Conservation (phyloP, 1,140 invertebrate genomes). For the Eciton burchellii region DNA sequence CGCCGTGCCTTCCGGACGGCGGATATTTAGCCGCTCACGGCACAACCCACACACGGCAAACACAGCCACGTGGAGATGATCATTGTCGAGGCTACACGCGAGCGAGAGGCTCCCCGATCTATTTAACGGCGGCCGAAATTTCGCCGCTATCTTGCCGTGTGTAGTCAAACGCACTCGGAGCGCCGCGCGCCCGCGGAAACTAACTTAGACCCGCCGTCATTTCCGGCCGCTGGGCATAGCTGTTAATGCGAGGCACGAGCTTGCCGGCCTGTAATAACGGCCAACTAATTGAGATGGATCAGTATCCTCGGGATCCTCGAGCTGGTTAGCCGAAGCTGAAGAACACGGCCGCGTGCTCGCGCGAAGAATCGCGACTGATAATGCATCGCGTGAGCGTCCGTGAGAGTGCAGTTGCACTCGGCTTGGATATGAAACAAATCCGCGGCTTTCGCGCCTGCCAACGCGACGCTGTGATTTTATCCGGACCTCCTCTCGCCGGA, state of each 20-base stretch:
- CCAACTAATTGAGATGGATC: slow-evolving; percentile 73
- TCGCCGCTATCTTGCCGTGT: slow-evolving; percentile 62
- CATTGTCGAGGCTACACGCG: slow-evolving; percentile 41
- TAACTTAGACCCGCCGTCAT: slow-evolving; percentile 69
- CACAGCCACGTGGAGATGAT: slow-evolving; percentile 52
- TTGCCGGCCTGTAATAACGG: slow-evolving; percentile 68
- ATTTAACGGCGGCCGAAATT: slow-evolving; percentile 68
- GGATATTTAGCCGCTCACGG: slow-evolving; percentile 62
- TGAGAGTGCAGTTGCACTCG: no score
- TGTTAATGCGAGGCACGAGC: slow-evolving; percentile 62
- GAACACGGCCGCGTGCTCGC: slow-evolving; percentile 21
- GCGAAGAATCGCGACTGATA: slow-evolving; percentile 28
- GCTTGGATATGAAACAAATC: slow-evolving; percentile 41
- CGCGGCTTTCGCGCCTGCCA: slow-evolving; percentile 7
- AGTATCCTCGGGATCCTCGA: slow-evolving; percentile 41
- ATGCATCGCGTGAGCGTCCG: slow-evolving; percentile 19
- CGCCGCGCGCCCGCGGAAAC: slow-evolving; percentile 48
- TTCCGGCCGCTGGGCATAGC: slow-evolving; percentile 64
- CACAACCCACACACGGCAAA: not conserved
- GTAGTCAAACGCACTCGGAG: slow-evolving; percentile 45
- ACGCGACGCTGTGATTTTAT: no score
- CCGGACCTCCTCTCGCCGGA: not conserved
- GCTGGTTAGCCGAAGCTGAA: slow-evolving; percentile 34
- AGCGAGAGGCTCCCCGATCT: slow-evolving; percentile 48
- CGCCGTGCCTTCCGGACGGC: slow-evolving; percentile 60